These are phyloP conservation scores for Lutjanus erythropterus DNA, from an alignment of 2,113 vertebrate genomes.

Conservation along the genomic window DNA sequence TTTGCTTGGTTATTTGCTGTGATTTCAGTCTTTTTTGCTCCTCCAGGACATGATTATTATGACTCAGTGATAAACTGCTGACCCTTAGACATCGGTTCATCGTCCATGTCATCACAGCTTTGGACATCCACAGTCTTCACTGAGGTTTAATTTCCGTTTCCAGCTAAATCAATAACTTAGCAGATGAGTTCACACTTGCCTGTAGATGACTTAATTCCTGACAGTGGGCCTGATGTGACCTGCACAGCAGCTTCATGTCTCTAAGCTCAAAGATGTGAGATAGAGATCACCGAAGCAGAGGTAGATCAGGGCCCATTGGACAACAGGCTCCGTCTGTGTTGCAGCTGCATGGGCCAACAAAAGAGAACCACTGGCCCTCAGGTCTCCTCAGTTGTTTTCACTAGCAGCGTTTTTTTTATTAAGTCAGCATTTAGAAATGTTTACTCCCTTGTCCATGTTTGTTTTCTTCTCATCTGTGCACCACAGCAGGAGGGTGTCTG, in stretches of 20 bases:
- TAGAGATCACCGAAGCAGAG: constrained; percentile 48
- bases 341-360: constrained; percentile 70
- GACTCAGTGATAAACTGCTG: constrained; percentile 6
- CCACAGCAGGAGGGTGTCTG: constrained; percentile 48
- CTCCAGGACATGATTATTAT: constrained; percentile 26
- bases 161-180: constrained; percentile 72
- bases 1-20: constrained; percentile 3
- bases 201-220: constrained; percentile 59
- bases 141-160: constrained; percentile 59
- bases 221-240: constrained; percentile 5
- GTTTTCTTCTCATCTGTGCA: constrained; percentile 73
- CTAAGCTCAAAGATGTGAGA: constrained; percentile 35
- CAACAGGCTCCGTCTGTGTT: constrained; percentile 40
- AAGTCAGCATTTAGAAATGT: constrained; percentile 78
- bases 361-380: constrained; percentile 43
- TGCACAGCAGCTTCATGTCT: constrained; percentile 29
- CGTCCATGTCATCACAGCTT: neutral
- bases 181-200: constrained; percentile 57
- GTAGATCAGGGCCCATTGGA: constrained; percentile 44
- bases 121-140: constrained; percentile 36
- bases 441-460: constrained; percentile 69
- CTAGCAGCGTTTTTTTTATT: constrained; percentile 65
- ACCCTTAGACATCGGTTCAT: neutral
- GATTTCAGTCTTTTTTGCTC: neutral
- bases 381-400: constrained; percentile 69